phyloP scores from a whole-genome alignment of 2,113 vertebrate genomes.

The Stictonetta naevosa region DNA sequence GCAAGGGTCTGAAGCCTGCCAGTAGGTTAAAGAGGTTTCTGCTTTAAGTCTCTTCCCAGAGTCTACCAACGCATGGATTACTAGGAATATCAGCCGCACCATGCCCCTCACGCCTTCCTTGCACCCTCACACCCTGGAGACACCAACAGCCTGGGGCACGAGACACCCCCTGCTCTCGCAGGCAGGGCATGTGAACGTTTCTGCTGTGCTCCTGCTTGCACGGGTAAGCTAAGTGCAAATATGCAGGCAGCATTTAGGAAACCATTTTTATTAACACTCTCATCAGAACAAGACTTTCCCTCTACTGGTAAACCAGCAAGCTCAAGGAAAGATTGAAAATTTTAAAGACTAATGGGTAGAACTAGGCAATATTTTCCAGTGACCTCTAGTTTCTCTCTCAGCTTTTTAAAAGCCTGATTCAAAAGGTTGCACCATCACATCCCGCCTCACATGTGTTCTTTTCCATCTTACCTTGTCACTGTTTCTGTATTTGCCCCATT shows the following conservation, averaged over 20 bases:
- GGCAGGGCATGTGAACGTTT: not conserved
- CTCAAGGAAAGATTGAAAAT: not conserved
- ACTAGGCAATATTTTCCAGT: not conserved
- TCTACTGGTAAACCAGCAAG: not conserved
- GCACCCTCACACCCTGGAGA: not conserved
- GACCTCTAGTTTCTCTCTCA: not conserved
- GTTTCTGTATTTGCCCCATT: constrained; percentile 90
- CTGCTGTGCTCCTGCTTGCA: not conserved
- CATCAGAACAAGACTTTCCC: not conserved
- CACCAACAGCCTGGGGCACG: rapidly evolving
- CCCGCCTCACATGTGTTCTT: not conserved
- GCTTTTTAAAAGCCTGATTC: not conserved
- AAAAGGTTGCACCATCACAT: not conserved
- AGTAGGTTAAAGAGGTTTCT: not conserved
- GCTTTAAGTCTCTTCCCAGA: not conserved
- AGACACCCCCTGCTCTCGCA: not conserved
- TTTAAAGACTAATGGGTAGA: not conserved
- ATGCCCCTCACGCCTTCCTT: not conserved
- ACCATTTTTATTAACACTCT: not conserved
- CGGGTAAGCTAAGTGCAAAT: not conserved
- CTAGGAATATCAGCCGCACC: not conserved
- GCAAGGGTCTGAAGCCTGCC: not conserved
- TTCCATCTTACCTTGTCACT: constrained; percentile 85
- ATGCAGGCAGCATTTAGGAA: not conserved
- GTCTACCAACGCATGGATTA: not conserved